These are phyloP conservation scores for Paelopatides confundens DNA, from an alignment of 53 echinoderm and acorn worm genomes.

Conservation along the genomic window DNA sequence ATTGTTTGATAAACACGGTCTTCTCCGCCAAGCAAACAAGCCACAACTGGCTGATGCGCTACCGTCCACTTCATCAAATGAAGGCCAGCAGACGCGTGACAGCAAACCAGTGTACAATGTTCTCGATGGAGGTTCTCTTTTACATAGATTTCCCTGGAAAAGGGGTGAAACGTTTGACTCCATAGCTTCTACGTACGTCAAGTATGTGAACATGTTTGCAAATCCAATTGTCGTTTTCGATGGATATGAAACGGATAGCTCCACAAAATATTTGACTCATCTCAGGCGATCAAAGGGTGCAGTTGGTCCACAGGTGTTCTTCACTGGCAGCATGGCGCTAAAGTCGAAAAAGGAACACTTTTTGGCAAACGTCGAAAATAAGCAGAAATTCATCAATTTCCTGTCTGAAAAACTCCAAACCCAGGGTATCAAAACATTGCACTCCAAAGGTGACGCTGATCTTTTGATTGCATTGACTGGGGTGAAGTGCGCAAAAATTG, in stretches of 20 bases:
- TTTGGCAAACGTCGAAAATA: slow-evolving; percentile 47
- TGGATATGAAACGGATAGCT: slow-evolving; percentile 52
- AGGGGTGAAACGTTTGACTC: no score
- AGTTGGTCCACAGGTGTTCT: slow-evolving; percentile 19
- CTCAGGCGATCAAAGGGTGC: slow-evolving; percentile 44
- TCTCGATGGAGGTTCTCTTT: no score
- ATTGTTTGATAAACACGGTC: no score
- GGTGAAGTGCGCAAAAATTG: background rate
- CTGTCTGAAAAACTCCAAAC: slow-evolving; percentile 40
- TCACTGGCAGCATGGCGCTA: slow-evolving; percentile 36
- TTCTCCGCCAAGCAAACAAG: no score
- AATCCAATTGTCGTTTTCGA: slow-evolving; percentile 61
- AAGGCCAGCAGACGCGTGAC: no score
- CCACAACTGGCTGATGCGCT: no score
- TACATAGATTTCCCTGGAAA: no score
- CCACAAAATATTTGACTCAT: slow-evolving; percentile 48
- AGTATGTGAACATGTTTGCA: slow-evolving; percentile 43
- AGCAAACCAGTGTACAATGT: no score
- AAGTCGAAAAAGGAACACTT: slow-evolving; percentile 55
- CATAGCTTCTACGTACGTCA: no score
- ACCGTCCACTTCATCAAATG: no score
- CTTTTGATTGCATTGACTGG: slow-evolving; percentile 23
- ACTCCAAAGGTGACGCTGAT: slow-evolving; percentile 44
- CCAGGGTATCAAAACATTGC: slow-evolving; percentile 42
- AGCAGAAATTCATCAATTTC: slow-evolving; percentile 47